Evolutionary conservation across 2,797 vertebrate genomes (phyloP).

Genomic region (Acropternis orthonyx): DNA sequence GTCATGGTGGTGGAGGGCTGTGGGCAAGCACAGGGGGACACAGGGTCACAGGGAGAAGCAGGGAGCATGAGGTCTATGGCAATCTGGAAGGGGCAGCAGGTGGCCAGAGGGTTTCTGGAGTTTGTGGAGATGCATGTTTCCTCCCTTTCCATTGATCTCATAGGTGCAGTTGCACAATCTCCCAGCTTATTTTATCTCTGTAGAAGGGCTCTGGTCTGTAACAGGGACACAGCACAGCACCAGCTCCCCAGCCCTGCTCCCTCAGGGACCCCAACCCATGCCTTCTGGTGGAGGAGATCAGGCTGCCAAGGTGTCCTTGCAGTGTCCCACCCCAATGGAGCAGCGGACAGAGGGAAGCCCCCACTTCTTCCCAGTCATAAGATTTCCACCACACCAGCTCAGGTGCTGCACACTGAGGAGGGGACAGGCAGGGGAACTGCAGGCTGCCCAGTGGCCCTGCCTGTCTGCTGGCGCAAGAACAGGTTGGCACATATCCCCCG

Average conservation of each 20-base stretch:
- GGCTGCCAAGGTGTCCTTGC: neutral
- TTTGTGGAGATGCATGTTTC: neutral
- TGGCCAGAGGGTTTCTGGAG: neutral
- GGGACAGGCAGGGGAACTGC: neutral
- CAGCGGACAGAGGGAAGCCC: neutral
- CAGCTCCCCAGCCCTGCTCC: neutral
- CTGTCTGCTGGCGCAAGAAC: accelerated
- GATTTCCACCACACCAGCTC: neutral
- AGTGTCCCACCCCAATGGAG: accelerated
- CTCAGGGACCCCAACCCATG: neutral
- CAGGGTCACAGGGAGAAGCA: neutral
- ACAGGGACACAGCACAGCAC: neutral
- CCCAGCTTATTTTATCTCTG: neutral
- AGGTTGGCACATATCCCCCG: accelerated
- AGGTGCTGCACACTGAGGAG: accelerated
- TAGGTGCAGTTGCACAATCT: accelerated
- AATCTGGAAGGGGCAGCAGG: neutral
- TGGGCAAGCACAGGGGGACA: neutral
- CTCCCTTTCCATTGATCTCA: accelerated
- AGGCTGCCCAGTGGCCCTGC: neutral
- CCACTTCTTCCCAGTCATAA: accelerated
- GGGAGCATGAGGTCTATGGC: neutral
- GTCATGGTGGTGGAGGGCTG: neutral
- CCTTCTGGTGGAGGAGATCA: accelerated
- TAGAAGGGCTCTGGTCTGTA: neutral